Evolutionary conservation across 2,113 vertebrate species (phyloP).

Genomic region (Anguilla japonica): DNA sequence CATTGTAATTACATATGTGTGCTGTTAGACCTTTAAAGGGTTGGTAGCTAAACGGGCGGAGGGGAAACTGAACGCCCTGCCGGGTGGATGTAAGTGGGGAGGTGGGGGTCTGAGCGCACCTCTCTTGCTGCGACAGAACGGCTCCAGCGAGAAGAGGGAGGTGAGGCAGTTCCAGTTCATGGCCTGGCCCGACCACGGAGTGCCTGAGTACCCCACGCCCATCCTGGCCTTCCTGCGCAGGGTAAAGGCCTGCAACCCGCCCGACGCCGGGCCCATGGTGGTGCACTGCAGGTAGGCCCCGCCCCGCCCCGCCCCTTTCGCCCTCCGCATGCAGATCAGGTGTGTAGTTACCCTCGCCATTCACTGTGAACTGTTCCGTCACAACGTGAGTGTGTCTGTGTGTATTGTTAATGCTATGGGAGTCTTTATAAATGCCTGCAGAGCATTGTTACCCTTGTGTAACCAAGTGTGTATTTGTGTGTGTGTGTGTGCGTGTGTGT

Average conservation of each 20-base stretch:
- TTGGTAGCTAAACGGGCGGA: background rate
- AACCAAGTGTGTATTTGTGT: too few species aligned
- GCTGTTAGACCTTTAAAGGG: too few species aligned
- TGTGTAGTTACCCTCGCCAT: too few species aligned
- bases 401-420: too few species aligned
- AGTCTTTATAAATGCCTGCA: too few species aligned
- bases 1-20: too few species aligned
- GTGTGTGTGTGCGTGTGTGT: too few species aligned
- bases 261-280: conserved; percentile 90
- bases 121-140: conserved; percentile 71
- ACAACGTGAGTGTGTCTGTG: too few species aligned
- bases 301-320: background rate
- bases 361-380: too few species aligned
- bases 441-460: too few species aligned
- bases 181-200: conserved; percentile 96
- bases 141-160: conserved; percentile 92
- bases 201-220: conserved; percentile 92
- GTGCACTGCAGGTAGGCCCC: conserved; percentile 91
- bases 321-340: background rate
- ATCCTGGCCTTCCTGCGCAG: conserved; percentile 88
- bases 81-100: background rate
- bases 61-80: background rate
- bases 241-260: conserved; percentile 88
- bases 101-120: background rate
- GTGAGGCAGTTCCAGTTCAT: conserved; percentile 96